Conservation (phyloP, 2,113 vertebrate genomes). For the Thymallus thymallus region DNA sequence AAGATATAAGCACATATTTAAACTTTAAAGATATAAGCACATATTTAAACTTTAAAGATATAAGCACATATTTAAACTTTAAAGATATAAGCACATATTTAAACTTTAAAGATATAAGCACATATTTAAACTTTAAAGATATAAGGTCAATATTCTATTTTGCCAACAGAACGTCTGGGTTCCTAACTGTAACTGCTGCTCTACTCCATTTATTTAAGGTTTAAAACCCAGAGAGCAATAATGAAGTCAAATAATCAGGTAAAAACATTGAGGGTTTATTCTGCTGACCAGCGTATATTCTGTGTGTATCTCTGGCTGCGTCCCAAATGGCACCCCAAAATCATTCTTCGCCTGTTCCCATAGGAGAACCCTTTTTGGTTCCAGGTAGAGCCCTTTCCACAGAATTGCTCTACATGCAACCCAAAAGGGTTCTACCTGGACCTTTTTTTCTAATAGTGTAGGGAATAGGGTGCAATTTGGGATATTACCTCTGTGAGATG, state of each 20-base stretch:
- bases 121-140: slow-evolving; percentile 81
- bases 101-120: slow-evolving; percentile 83
- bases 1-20: slow-evolving; percentile 75
- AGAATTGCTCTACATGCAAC: too few species aligned
- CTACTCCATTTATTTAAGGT: slow-evolving; percentile 74
- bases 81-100: slow-evolving; percentile 82
- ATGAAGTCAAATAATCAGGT: slow-evolving; percentile 77
- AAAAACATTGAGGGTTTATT: slow-evolving; percentile 53
- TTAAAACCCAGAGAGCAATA: slow-evolving; percentile 65
- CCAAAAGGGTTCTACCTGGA: too few species aligned
- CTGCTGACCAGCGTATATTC: slow-evolving; percentile 52
- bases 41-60: slow-evolving; percentile 84
- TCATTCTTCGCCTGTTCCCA: too few species aligned
- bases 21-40: slow-evolving; percentile 77
- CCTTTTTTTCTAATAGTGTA: too few species aligned
- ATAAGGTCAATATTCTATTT: slow-evolving; percentile 80
- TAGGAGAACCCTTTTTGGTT: too few species aligned
- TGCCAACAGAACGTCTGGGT: slow-evolving; percentile 80
- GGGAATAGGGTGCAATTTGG: too few species aligned
- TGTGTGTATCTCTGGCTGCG: too few species aligned
- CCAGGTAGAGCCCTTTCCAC: too few species aligned
- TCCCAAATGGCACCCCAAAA: too few species aligned
- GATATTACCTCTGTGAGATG: slow-evolving; percentile 44
- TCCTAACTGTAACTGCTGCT: slow-evolving; percentile 81
- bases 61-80: slow-evolving; percentile 83